Base-by-base conservation (phyloP, 2,113 vertebrate genomes). In the Cyrtonyx montezumae region DNA sequence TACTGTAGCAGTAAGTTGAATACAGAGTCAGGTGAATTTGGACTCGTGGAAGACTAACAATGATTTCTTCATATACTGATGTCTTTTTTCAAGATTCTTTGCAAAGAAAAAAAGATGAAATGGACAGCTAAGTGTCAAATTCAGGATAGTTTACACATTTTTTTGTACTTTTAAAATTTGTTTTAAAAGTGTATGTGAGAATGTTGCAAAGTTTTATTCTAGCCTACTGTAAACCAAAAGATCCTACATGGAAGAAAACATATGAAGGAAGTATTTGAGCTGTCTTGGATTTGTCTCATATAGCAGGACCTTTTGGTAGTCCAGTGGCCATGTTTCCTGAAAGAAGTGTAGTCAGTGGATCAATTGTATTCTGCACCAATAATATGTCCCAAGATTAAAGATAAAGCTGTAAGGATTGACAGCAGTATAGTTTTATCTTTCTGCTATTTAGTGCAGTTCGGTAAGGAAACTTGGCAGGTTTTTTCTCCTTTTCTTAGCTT, bases 381-480 rank as follows among this genome's bases (percentile, higher is more conserved):
- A 86, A 74, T 30, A 40, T 20, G 18, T 63, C 37, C 67, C 49
- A 80, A 63, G 76, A 91, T 83, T 88, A 82, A 71, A 92, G 79
- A 69, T 76, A 92, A 85, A 89, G 83, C 79, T 49, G 8, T 68
- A 73, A 87, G 20, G 0, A 0, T 30, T 93, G 82, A 46, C 46
- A 93, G 30, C 26, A 0, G 0, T 51, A 9, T 7, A 56, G 53
- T 67, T 91, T 82, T 90, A 84, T 87, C 79, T 86, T 90, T 78
- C 45, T 81, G 9, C 11, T 75, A 9, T 63, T 90, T 84, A 45
- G 11, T 82, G 62, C 9, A 45, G 25, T 87, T 92, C 87, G 74
- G 48, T 91, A 93, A 84, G 70, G 83, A 80, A 81, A 48, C 36
- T 73, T 93, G 84, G 45, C 80, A 79, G 8, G 36, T 84, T 84